Percentiles rank a stretch among this genome's conserved stretches.
phyloP scores from a whole-genome alignment of 2,113 vertebrate genomes.

The Myotis lucifugus region DNA sequence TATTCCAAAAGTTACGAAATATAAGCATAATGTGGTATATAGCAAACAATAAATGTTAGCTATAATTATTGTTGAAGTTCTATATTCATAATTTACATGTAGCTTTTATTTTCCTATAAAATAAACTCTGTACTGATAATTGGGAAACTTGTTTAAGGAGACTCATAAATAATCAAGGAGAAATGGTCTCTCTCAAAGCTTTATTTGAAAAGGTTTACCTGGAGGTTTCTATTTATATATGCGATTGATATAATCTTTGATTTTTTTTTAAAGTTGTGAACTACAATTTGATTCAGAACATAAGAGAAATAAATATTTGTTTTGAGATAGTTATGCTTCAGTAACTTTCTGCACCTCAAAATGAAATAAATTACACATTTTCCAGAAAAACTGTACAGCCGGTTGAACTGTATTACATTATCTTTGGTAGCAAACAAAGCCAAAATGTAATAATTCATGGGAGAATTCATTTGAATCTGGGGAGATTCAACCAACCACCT shows the following conservation, averaged over 20 bases:
- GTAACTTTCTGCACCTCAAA: not conserved
- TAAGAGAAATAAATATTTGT: not conserved
- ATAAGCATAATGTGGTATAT: not conserved
- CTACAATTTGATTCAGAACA: not conserved
- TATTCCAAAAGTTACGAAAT: not conserved
- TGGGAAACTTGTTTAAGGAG: not conserved
- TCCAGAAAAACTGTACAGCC: not conserved
- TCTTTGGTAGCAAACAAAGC: not conserved
- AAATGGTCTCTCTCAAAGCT: not conserved
- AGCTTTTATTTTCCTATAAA: not conserved
- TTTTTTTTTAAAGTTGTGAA: not conserved
- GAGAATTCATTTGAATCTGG: not conserved
- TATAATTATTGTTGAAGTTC: not conserved
- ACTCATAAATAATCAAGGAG: not conserved
- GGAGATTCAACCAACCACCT: not conserved
- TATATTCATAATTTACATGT: not conserved
- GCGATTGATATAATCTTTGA: not conserved
- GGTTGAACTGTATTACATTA: not conserved
- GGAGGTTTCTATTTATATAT: not conserved
- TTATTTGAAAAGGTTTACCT: not conserved
- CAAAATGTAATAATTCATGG: not conserved
- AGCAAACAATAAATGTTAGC: not conserved
- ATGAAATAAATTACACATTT: conserved; percentile 25
- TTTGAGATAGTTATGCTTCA: conserved; percentile 4
- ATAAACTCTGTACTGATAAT: not conserved